Evolutionary conservation across 1,140 invertebrate species (phyloP), one percentile per base, ranked within the genome.

Genomic region (Phocides pigmalion): DNA sequence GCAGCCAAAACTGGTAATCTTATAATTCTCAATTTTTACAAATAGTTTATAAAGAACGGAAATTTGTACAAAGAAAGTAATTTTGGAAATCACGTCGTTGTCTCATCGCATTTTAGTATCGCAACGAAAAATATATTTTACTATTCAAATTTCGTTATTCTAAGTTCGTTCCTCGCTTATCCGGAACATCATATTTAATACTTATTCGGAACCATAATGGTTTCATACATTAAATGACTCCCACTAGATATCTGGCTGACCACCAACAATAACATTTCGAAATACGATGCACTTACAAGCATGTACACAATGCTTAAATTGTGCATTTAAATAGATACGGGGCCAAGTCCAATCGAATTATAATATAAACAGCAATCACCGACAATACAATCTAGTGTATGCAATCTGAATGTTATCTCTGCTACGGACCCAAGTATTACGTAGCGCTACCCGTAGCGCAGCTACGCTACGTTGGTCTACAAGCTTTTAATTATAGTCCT

Each of bases 321-420:
- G 22, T 25, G 14, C 20, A 28, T 42, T 44, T 42, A 8, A 16
- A 42, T 25, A 56, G 50, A 42, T 56, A 56, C 53, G 37, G 20
- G 20, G 0, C 37, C 51, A 41, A 35, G 37, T 42, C 20, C 53
- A 56, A 56, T 56, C 53, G 53, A 56, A 56, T 58, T 44, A 58
- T 44, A 58, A 58, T 58, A 58, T 44, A 39, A 58, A 44, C 37
- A 42, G 22, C 25, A 46, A 59, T 59, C 41, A 59, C 25, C 22
- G 20, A 46, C 25, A 25, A n/a, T 12, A 25, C 54, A 59, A 59
- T 59, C 42, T 35, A 59, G 14, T 46, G 20, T 35, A 19, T 46
- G n/a, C 41, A 58, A 51, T 51, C 41, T 59, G 54, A 32, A 59
- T 59, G 32, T 59, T 59, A 59, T 59, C 54, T 59, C 32, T 14